These are phyloP conservation scores for Pagetopsis macropterus DNA, from an alignment of 2,797 vertebrate species.

Conservation along the genomic window DNA sequence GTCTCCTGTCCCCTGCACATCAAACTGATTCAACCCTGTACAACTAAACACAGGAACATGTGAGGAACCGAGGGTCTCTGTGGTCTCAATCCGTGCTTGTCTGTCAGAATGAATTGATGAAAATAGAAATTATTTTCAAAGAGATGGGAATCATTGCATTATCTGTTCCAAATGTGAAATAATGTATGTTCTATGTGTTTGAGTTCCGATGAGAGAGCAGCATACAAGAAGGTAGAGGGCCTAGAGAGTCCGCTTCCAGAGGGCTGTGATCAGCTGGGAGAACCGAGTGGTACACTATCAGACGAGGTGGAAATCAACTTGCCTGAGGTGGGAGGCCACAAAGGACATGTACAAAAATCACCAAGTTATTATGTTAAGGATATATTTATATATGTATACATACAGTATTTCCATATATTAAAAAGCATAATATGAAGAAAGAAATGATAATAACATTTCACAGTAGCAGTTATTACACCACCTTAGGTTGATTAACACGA, in stretches of 20 bases:
- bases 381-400: conserved; percentile 82
- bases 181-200: conserved; percentile 9
- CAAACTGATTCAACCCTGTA: conserved; percentile 17
- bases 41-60: background rate
- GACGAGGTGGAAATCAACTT: conserved; percentile 45
- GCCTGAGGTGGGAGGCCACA: conserved; percentile 65
- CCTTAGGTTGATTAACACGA: conserved; percentile 72
- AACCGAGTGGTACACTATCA: conserved; percentile 39
- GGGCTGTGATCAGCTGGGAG: conserved; percentile 33
- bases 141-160: conserved; percentile 19
- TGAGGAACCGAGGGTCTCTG: conserved; percentile 3
- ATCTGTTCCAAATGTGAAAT: conserved; percentile 29
- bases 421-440: conserved; percentile 81
- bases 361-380: conserved; percentile 82
- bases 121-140: background rate
- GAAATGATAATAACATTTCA: conserved; percentile 79
- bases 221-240: conserved; percentile 57
- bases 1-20: conserved; percentile 25
- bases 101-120: conserved; percentile 22
- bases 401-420: conserved; percentile 82
- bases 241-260: conserved; percentile 33
- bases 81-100: conserved; percentile 31
- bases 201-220: conserved; percentile 68
- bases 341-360: conserved; percentile 82
- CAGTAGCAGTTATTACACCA: conserved; percentile 84